Base-by-base conservation (phyloP, 2,888 invertebrate genomes). In the Nezara viridula region DNA sequence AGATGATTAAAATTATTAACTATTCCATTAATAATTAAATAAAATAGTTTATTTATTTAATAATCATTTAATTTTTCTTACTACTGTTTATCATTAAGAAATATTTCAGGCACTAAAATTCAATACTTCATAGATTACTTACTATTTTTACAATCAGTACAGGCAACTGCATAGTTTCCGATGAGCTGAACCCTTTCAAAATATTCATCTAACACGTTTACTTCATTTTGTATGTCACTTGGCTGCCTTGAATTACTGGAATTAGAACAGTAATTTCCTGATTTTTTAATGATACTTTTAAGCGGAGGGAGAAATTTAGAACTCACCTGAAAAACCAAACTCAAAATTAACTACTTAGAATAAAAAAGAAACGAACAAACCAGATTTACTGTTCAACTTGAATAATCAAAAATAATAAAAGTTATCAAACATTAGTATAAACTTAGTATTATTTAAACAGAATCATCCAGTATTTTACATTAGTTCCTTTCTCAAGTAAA, bases 121-220 rank as follows among this genome's bases (percentile, higher is more conserved):
- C 14, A 27, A 5, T 32, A 27, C 27, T 16, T 14, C 40, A 27
- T 16, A 66, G 47, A 37, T 90, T 89, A 92, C 93, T 92, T 92
- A 94, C 94, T 92, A 91, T 92, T 92, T 55, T 91, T 91, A 91
- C 94, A 93, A 85, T 93, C 93, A 87, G 94, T 94, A 91, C 94
- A 94, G 9, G 95, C 95, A 85, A 95, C 94, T n/a, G 96, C 95
- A 93, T 96, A 96, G 86, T 95, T 93, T 85, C 95, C 96, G 91
- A 96, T 95, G 92, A 96, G 96, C 93, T 95, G 93, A 86, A 95
- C 93, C 91, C 95, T 94, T 92, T 96, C 96, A 91, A 95, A 95
- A 90, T 95, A 94, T 90, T 95, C 93, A 93, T 96, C 96, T 93
- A 96, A 95, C 55, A 95, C 94, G 90, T 94, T 95, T 21, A 95